Evolutionary conservation across 2,888 invertebrate genomes (phyloP).

Genomic region (Tenthredo amoena): DNA sequence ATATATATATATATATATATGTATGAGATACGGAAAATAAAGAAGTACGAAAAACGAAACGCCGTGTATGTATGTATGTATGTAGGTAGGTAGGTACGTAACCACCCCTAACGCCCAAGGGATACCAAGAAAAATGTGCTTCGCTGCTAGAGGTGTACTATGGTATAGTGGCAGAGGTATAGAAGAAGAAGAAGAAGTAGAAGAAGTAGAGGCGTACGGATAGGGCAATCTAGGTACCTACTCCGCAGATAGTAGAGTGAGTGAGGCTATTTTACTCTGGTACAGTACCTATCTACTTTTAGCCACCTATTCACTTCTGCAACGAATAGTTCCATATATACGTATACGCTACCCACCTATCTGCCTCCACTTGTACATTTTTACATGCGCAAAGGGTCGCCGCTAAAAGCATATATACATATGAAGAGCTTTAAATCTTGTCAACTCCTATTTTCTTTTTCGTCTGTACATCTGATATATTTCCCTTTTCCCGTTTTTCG

Average conservation of each 20-base stretch:
- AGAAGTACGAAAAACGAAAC: neutral
- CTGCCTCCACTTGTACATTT: neutral
- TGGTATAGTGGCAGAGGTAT: neutral
- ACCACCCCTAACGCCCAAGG: neutral
- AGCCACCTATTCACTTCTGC: neutral
- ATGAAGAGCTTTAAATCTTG: too few relatives aligned
- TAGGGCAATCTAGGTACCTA: slow-evolving; percentile 1
- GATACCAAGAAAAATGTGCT: slow-evolving; percentile 39
- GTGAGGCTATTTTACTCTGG: neutral
- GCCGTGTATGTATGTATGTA: neutral
- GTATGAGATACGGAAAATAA: neutral
- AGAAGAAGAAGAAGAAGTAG: neutral
- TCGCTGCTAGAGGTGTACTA: neutral
- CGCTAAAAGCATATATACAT: neutral
- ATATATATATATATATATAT: too few relatives aligned
- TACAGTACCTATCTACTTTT: neutral
- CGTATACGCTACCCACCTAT: neutral
- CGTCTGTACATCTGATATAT: too few relatives aligned
- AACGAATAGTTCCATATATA: neutral
- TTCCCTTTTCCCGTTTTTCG: too few relatives aligned
- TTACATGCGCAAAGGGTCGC: neutral
- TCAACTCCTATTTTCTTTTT: too few relatives aligned
- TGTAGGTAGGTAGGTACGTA: neutral
- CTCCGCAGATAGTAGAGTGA: slow-evolving; percentile 2
- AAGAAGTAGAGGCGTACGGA: neutral